Conservation (phyloP, 2,113 vertebrate genomes). For the Oncorhynchus keta region DNA sequence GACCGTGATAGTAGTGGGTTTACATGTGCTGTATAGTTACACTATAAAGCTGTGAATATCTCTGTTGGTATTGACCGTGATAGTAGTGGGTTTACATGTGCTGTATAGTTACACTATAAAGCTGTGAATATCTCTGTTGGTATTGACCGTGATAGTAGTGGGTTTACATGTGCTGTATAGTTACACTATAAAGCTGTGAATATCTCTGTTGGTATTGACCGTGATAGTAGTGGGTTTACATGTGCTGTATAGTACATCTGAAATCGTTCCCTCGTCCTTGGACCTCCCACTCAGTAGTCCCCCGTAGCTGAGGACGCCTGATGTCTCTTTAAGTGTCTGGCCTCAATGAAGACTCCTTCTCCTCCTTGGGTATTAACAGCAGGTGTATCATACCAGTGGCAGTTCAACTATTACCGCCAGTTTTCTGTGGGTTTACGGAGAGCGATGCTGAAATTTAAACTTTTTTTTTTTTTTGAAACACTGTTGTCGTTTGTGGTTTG, state of each 20-base stretch:
- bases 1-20: no score
- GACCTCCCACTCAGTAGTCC: background rate
- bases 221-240: no score
- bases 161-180: no score
- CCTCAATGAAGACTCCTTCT: background rate
- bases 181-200: background rate
- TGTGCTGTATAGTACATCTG: background rate
- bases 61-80: no score
- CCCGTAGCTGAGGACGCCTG: background rate
- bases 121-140: no score
- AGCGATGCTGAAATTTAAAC: constrained; percentile 29
- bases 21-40: no score
- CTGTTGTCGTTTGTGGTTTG: constrained; percentile 41
- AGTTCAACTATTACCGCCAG: constrained; percentile 30
- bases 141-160: no score
- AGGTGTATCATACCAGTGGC: background rate
- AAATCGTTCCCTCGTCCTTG: background rate
- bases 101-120: no score
- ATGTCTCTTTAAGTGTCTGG: background rate
- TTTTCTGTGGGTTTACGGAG: constrained; percentile 59
- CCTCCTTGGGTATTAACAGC: background rate
- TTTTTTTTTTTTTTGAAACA: constrained; percentile 50
- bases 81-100: no score
- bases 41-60: no score
- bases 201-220: no score